Base-by-base conservation (phyloP, 1,140 invertebrate genomes). In the Nasonia longicornis region DNA sequence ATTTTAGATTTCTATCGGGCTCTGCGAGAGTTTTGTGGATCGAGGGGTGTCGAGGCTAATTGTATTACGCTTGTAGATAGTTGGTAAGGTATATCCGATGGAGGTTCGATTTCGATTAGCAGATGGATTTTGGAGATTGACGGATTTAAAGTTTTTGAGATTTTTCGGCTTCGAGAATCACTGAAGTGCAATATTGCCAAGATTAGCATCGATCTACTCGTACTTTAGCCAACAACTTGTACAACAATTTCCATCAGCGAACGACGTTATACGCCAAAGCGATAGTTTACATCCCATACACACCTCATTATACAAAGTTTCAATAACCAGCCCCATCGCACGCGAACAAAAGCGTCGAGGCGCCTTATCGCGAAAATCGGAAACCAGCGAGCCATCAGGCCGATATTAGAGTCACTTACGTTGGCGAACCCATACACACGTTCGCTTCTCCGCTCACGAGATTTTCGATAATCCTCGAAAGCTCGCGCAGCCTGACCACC, bases 401-500 rank as follows among this genome's bases (percentile, higher is more conserved):
- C 20, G 20, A 58, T 58, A 8, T 58, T 58, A n/a, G 52, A 58
- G 52, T 16, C 11, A 77, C 63, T 66, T 38, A 76, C 29, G 1
- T 26, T 14, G 4, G 31, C 52, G 14, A 38, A 26, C 31, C 20
- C 20, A 20, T n/a, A 16, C 20, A 58, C 52, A 1, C 52, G 20
- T 16, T 6, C 20, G 20, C 20, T 20, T n/a, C 52, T 48, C 45
- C 52, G 16, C 16, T 58, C 52, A 58, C 16, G 35, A 78, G 45
- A 70, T 70, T 79, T 79, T 79, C 77, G n/a, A 72, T 78, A 70
- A 78, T 52, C 42, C 42, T 26, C 48, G 31, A 58, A 20, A 58
- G 6, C 16, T 58, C 52, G 38, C 38, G 38, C 31, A 35, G 52
- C 69, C n/a, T 78, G 45, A 52, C 76, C 76, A 78, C 76, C 66